Percentiles rank a stretch among this genome's conserved stretches.
phyloP scores from a whole-genome alignment of 2,113 vertebrate species.

The Heterotilapia buettikoferi region DNA sequence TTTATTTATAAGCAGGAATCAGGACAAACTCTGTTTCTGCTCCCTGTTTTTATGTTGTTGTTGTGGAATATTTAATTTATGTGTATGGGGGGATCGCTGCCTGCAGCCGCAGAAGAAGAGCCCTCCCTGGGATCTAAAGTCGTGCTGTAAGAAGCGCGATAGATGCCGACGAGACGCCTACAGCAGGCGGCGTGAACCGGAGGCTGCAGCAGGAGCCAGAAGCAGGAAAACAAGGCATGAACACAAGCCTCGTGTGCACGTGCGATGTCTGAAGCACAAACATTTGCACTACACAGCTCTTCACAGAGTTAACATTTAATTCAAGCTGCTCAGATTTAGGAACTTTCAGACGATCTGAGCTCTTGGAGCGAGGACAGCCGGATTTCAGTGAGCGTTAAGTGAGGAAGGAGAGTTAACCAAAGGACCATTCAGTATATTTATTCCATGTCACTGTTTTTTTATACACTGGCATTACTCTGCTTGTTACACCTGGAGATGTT shows the following conservation, averaged over 20 bases:
- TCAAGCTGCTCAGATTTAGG: not conserved
- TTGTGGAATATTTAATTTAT: not conserved
- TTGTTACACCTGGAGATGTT: not conserved
- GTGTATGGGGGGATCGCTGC: not conserved
- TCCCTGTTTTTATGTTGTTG: not conserved
- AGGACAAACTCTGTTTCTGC: not conserved
- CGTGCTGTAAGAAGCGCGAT: not conserved
- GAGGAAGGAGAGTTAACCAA: not conserved
- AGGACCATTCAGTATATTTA: not conserved
- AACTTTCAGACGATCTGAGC: not conserved
- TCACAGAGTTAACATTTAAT: not conserved
- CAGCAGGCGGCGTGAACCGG: not conserved
- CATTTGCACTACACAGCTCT: not conserved
- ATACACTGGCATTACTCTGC: not conserved
- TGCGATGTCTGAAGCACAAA: not conserved
- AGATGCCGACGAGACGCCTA: fast-evolving
- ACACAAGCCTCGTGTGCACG: not conserved
- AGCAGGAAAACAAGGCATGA: not conserved
- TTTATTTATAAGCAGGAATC: not conserved
- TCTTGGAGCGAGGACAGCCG: not conserved
- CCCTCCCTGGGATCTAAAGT: not conserved
- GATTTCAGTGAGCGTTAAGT: not conserved
- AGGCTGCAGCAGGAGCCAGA: not conserved
- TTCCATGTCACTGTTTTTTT: not conserved
- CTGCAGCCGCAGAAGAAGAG: not conserved